These are phyloP conservation scores for Amiota mariae DNA, from an alignment of 2,888 invertebrate genomes.

Conservation along the genomic window DNA sequence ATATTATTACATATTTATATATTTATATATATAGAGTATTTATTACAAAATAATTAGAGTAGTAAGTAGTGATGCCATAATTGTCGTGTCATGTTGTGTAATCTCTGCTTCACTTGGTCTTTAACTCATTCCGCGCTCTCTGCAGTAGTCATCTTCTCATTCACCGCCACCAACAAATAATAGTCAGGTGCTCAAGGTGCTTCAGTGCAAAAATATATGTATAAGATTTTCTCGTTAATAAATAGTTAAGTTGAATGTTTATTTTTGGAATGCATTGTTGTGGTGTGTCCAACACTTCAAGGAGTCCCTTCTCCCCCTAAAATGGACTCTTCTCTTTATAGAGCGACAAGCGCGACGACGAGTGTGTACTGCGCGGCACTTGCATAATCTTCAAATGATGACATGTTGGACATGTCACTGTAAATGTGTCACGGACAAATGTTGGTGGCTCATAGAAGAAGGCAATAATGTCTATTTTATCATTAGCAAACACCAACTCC, in stretches of 20 bases:
- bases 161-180: too few relatives aligned
- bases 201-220: background rate
- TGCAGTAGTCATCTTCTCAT: too few relatives aligned
- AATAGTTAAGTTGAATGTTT: constrained; percentile 26
- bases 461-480: constrained; percentile 74
- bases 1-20: too few relatives aligned
- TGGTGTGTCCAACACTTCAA: too few relatives aligned
- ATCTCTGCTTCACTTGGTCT: too few relatives aligned
- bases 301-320: constrained; percentile 28
- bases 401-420: constrained; percentile 57
- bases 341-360: constrained; percentile 54
- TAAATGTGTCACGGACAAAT: constrained; percentile 51
- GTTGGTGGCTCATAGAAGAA: constrained; percentile 72
- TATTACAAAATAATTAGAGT: too few relatives aligned
- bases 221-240: constrained; percentile 7
- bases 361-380: constrained; percentile 56
- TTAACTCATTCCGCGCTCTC: too few relatives aligned
- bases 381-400: constrained; percentile 56
- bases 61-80: too few relatives aligned
- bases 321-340: constrained; percentile 60
- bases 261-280: too few relatives aligned
- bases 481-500: constrained; percentile 75
- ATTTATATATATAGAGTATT: too few relatives aligned
- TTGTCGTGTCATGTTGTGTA: too few relatives aligned
- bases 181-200: too few relatives aligned